These are phyloP conservation scores for Trissolcus basalis DNA, from an alignment of 1,140 invertebrate species.

Conservation along the genomic window DNA sequence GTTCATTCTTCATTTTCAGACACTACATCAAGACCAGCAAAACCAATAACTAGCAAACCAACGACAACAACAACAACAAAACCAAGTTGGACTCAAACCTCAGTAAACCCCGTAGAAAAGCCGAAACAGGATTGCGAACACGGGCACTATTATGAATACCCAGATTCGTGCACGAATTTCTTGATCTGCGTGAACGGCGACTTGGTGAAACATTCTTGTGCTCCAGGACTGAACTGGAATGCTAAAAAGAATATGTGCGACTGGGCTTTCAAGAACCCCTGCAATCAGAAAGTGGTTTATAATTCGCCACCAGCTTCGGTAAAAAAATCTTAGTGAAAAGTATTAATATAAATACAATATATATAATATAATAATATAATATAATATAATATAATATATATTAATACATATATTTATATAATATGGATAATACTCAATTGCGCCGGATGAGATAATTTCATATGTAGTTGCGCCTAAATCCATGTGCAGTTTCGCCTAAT, in stretches of 20 bases:
- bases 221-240: constrained; percentile 83
- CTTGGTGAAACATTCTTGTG: constrained; percentile 81
- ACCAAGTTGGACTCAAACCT: constrained; percentile 32
- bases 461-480: no score
- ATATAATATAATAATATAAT: no score
- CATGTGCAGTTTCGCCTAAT: no score
- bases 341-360: no score
- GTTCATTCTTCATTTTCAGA: no score
- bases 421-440: no score
- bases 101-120: constrained; percentile 39
- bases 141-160: constrained; percentile 75
- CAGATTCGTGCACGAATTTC: constrained; percentile 80
- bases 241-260: constrained; percentile 81
- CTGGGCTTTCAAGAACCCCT: constrained; percentile 78
- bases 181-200: constrained; percentile 83
- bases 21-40: constrained; percentile 31
- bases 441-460: no score
- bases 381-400: no score
- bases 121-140: constrained; percentile 69
- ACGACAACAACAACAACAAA: constrained; percentile 27
- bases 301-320: constrained; percentile 42
- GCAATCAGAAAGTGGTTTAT: constrained; percentile 56
- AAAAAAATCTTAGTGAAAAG: constrained; percentile 36
- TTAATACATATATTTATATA: no score
- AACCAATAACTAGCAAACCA: constrained; percentile 33